These are phyloP conservation scores for Eristalis intricaria DNA, from an alignment of 2,888 invertebrate genomes.

Conservation along the genomic window DNA sequence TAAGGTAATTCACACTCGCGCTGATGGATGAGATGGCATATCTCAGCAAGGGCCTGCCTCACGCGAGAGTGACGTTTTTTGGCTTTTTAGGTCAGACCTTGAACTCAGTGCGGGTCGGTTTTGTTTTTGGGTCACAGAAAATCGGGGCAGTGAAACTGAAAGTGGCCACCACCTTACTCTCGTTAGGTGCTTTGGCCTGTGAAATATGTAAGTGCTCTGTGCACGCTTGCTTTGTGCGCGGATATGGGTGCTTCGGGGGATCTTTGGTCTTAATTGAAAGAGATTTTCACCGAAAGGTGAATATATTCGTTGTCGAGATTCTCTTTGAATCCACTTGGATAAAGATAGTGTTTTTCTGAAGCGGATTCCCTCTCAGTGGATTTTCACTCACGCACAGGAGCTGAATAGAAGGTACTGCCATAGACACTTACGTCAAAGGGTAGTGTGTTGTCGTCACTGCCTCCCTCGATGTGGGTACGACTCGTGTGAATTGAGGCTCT, in stretches of 20 bases:
- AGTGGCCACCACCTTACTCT: slow-evolving; percentile 29
- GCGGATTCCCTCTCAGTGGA: no score
- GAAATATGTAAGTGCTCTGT: not conserved
- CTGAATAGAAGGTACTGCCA: not conserved
- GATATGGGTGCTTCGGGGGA: not conserved
- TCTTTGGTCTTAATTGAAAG: not conserved
- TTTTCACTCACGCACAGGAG: no score
- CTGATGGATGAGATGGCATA: not conserved
- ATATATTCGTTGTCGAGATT: not conserved
- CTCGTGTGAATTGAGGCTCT: not conserved
- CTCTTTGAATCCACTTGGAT: not conserved
- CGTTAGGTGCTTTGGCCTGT: not conserved
- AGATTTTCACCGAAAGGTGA: not conserved
- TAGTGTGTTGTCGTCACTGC: not conserved
- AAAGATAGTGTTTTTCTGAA: not conserved
- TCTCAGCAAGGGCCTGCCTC: not conserved
- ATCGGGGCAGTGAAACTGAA: slow-evolving; percentile 55
- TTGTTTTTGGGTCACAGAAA: slow-evolving; percentile 31
- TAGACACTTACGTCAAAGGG: not conserved
- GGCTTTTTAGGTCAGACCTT: slow-evolving; percentile 68
- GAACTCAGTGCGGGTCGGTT: slow-evolving; percentile 59
- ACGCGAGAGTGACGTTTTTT: slow-evolving; percentile 7
- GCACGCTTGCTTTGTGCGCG: not conserved
- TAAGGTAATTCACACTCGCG: slow-evolving; percentile 75
- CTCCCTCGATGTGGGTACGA: not conserved